Base-by-base conservation (phyloP, 2,888 invertebrate genomes). In the Sthenelais limicola region DNA sequence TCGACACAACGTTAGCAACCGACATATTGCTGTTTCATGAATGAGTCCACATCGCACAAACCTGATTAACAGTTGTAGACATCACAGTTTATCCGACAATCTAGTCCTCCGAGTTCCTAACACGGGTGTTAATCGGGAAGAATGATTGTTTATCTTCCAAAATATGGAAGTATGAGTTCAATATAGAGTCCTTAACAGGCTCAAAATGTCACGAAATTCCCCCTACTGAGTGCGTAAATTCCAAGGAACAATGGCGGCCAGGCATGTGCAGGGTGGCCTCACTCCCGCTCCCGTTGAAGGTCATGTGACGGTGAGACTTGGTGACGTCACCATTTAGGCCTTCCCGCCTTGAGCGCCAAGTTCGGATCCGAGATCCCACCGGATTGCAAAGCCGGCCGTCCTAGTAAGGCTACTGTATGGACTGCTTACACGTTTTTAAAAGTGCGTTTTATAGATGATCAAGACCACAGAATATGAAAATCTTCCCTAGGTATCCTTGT, bases 1-100 rank as follows among this genome's bases (percentile, higher is more conserved):
- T 43, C 49, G 12, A 33, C 32, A 26, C 32, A 43, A 58, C 33
- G 56, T 47, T 43, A 48, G 38, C 35, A 35, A 71, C 54, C 30
- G 47, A 62, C 35, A 32, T 35, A 47, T 26, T 38, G 38, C 35
- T 32, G 49, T 32, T 24, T 15, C 47, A 30, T 24, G 32, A 58
- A 48, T 26, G 56, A 68, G 48, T 38, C 47, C 33, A 33, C 54
- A 49, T 35, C 15, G 15, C 38, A 71, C 76, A 73, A 82, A 84
- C 84, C 85, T 85, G 85, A 81, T 85, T 84, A 73, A 85, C 82
- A 82, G 83, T 84, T 78, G 84, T 82, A 80, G 85, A 85, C 85
- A 85, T 85, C 81, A 83, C 85, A 84, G 62, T n/a, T 35, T 73
- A 12, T 58, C 58, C 52, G 56, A 32, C 35, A 12, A 52, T 49